Evolutionary conservation across 92 coral and sea anemone genomes (phyloP).

Genomic region (Actinostola sp.): DNA sequence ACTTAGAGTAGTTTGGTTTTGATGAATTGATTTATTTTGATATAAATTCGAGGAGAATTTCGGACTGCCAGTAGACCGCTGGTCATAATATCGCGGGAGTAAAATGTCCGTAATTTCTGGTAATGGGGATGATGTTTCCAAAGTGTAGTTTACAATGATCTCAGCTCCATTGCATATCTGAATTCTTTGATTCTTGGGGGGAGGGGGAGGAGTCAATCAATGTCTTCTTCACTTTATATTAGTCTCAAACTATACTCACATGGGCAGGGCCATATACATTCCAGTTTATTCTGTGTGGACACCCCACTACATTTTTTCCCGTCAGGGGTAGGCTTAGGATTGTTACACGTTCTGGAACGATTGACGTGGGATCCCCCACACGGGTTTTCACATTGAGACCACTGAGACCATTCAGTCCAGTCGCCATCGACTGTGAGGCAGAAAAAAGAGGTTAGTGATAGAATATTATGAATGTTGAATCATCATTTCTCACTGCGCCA

Average conservation of each 20-base stretch:
- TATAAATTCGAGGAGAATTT: too few relatives aligned
- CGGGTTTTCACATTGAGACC: slow-evolving; percentile 92
- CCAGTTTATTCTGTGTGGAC: slow-evolving; percentile 68
- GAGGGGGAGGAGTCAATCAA: background rate
- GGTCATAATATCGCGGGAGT: too few relatives aligned
- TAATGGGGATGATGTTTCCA: too few relatives aligned
- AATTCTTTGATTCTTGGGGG: too few relatives aligned
- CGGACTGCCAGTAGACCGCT: too few relatives aligned
- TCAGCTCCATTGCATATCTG: too few relatives aligned
- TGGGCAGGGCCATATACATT: slow-evolving; percentile 95
- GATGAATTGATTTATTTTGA: too few relatives aligned
- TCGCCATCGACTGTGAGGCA: slow-evolving; percentile 83
- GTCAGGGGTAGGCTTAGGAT: slow-evolving; percentile 87
- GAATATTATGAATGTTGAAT: too few relatives aligned
- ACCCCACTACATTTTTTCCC: slow-evolving; percentile 79
- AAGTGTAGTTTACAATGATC: too few relatives aligned
- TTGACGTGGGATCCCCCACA: slow-evolving; percentile 96
- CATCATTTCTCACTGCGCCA: too few relatives aligned
- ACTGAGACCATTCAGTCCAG: slow-evolving; percentile 95
- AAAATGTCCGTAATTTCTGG: too few relatives aligned
- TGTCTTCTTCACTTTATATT: background rate
- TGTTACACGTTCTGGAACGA: slow-evolving; percentile 80
- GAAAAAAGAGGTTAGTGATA: background rate
- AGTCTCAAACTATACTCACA: slow-evolving; percentile 25
- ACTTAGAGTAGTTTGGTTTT: too few relatives aligned